phyloP scores from a whole-genome alignment of 2,113 vertebrate species.

The Pelmatolapia mariae region DNA sequence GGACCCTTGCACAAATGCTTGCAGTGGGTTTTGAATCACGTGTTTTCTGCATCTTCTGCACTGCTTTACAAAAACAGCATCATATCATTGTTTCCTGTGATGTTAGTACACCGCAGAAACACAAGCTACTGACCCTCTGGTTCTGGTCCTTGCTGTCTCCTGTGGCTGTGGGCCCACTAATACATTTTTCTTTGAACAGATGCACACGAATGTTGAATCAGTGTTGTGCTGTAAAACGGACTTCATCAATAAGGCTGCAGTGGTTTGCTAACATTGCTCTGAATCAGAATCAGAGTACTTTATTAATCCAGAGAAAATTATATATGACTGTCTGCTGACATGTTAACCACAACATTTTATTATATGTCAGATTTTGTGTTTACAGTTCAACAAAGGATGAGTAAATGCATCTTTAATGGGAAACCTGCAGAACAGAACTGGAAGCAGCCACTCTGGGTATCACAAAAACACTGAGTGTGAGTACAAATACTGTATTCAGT shows the following conservation, averaged over 20 bases:
- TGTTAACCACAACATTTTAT: background rate
- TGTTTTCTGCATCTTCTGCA: background rate
- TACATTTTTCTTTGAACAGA: background rate
- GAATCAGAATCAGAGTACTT: background rate
- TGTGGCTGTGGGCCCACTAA: background rate
- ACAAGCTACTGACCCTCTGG: background rate
- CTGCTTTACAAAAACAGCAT: background rate
- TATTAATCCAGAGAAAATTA: background rate
- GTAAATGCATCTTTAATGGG: background rate
- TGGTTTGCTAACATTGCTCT: background rate
- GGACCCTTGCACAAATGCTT: rapidly evolving
- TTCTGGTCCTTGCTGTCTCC: background rate
- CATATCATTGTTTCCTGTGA: background rate
- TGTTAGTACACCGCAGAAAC: rapidly evolving
- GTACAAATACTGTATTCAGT: background rate
- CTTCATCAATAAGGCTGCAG: background rate
- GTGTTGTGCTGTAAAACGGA: background rate
- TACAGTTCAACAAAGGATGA: background rate
- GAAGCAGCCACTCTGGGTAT: rapidly evolving
- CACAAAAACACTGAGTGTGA: background rate
- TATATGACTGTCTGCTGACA: background rate
- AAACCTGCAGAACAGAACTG: background rate
- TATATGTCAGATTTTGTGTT: background rate
- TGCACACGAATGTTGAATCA: background rate
- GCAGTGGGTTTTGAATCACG: background rate